Evolutionary conservation across 92 coral and sea anemone genomes (phyloP).

Genomic region (Virgularia gustaviana): DNA sequence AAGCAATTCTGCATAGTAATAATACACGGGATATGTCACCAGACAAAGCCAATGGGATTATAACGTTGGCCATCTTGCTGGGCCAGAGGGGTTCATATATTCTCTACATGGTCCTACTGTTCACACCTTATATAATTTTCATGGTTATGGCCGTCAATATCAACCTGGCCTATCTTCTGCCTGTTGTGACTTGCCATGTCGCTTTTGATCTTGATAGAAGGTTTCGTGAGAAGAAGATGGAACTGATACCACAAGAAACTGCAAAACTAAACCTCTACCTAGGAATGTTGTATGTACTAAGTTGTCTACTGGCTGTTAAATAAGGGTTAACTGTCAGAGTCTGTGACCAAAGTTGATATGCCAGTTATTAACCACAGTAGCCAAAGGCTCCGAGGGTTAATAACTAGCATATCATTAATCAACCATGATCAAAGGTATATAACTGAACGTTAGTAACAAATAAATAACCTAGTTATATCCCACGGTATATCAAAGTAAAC

Average conservation of each 20-base stretch:
- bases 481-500: too few relatives aligned
- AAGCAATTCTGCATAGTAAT: slow-evolving; percentile 92
- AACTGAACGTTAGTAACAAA: neutral
- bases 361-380: too few relatives aligned
- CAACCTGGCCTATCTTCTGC: slow-evolving; percentile 66
- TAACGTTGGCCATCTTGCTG: slow-evolving; percentile 75
- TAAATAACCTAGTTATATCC: too few relatives aligned
- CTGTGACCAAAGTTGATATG: too few relatives aligned
- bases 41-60: slow-evolving; percentile 75
- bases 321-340: too few relatives aligned
- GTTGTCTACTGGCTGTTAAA: slow-evolving; percentile 67
- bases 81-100: slow-evolving; percentile 79
- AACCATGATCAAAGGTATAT: neutral
- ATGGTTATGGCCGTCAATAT: slow-evolving; percentile 76
- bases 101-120: slow-evolving; percentile 64
- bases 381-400: too few relatives aligned
- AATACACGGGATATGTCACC: slow-evolving; percentile 81
- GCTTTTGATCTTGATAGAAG: slow-evolving; percentile 78
- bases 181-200: slow-evolving; percentile 60
- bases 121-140: slow-evolving; percentile 81
- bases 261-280: slow-evolving; percentile 79
- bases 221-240: slow-evolving; percentile 65
- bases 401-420: neutral
- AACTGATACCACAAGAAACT: slow-evolving; percentile 61
- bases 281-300: slow-evolving; percentile 68